Base-by-base conservation (phyloP, 2,113 vertebrate species). In the Rhinolophus sinicus region DNA sequence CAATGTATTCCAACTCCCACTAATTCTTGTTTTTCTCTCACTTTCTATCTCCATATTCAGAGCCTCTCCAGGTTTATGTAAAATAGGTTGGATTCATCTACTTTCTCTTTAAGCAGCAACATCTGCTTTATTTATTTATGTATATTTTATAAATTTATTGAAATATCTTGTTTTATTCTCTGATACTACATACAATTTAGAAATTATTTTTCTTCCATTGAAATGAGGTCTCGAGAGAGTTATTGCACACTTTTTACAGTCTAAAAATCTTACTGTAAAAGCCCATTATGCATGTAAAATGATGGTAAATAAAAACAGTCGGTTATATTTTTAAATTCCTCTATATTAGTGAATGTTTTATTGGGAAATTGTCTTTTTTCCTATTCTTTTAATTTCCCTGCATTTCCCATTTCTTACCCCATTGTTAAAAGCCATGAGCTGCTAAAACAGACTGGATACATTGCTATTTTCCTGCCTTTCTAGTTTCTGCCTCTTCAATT, bases 401-500 rank as follows among this genome's bases (percentile, higher is more conserved):
- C 54, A 30, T 84, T 56, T 72, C 40, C 58, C 67, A 73, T 62
- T 47, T 35, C 30, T 72, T 93, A 77, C n/a, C 24, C 47, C 65
- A 26, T 86, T 76, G 94, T 69, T 88, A 77, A 82, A 77, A 82
- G 26, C 14, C 35, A 19, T 35, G 56, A 75, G 35, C 18, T 80
- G 28, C 14, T 60, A 52, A 83, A 52, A 77, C 5, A 75, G 18
- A 15, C 13, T 85, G 77, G 7, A 75, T 67, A 50, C 35, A 86
- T 44, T 82, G 86, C 50, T 78, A 18, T 93, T 90, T 91, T 85
- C 60, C n/a, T 93, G 56, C 8, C 28, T 81, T 65, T 85, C 92
- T 91, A 72, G 62, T 89, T 81, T 81, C 62, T 89, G 72, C 28
- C 75, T 96, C 56, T 95, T 93, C 21, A 92, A n/a, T 82, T 92